phyloP scores from a whole-genome alignment of 2,888 invertebrate species.

The Amiota minor region DNA sequence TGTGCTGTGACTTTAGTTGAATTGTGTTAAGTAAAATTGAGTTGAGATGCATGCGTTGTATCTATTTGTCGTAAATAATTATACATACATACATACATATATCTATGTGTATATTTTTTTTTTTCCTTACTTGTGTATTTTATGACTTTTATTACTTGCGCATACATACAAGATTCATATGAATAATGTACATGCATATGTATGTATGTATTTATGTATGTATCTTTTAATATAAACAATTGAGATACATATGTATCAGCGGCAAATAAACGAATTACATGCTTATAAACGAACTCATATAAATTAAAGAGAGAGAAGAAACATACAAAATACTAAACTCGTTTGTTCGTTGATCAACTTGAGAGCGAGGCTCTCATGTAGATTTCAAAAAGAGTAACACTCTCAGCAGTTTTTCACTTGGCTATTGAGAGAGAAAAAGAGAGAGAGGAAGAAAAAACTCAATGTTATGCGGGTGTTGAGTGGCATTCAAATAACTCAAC shows the following conservation, averaged over 20 bases:
- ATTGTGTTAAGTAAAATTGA: too few relatives aligned
- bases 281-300: too few relatives aligned
- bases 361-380: too few relatives aligned
- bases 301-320: too few relatives aligned
- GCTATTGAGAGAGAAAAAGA: not conserved
- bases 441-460: not conserved
- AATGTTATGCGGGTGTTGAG: not conserved
- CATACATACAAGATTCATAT: not conserved
- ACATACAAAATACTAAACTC: too few relatives aligned
- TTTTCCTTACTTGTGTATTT: conserved; percentile 1
- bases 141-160: conserved; percentile 39
- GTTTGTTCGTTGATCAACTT: too few relatives aligned
- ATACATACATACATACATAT: conserved; percentile 26
- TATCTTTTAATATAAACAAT: conserved; percentile 24
- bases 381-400: not conserved
- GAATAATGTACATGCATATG: not conserved
- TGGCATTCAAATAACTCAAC: not conserved
- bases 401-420: not conserved
- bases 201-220: conserved; percentile 21
- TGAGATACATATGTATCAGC: conserved; percentile 18
- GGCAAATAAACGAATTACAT: not conserved
- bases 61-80: conserved; percentile 56
- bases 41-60: conserved; percentile 36
- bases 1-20: not conserved
- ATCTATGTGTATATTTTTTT: conserved; percentile 29